phyloP scores from a whole-genome alignment of 2,113 vertebrate genomes.

The Triplophysa rosa region DNA sequence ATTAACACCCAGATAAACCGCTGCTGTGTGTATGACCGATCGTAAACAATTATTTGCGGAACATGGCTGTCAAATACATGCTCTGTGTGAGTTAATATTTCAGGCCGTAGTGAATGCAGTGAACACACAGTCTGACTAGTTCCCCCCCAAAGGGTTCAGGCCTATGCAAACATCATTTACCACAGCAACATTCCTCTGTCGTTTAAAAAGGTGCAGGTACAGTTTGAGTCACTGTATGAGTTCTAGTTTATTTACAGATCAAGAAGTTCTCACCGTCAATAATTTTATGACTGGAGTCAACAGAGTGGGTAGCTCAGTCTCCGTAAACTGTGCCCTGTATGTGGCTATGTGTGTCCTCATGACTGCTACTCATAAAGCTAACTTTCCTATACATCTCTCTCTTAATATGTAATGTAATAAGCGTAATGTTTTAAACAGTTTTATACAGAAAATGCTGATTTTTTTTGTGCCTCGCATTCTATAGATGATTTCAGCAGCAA shows the following conservation, averaged over 20 bases:
- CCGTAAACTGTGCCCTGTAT: background rate
- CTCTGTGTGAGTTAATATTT: slow-evolving; percentile 37
- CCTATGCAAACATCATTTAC: slow-evolving; percentile 36
- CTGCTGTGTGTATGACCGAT: background rate
- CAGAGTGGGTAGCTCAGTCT: background rate
- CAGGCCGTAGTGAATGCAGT: background rate
- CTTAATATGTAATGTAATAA: too few relatives aligned
- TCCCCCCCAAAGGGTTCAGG: slow-evolving; percentile 15
- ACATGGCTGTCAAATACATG: slow-evolving; percentile 11
- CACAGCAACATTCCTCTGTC: slow-evolving; percentile 30
- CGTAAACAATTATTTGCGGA: slow-evolving; percentile 44
- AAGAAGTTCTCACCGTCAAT: slow-evolving; percentile 34
- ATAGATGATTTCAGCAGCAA: too few relatives aligned
- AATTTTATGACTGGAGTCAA: slow-evolving; percentile 18
- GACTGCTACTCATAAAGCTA: too few relatives aligned
- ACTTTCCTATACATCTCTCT: too few relatives aligned
- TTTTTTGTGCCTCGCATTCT: too few relatives aligned
- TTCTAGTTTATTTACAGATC: slow-evolving; percentile 34
- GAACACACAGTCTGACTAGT: slow-evolving; percentile 23
- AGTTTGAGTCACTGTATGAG: slow-evolving; percentile 33
- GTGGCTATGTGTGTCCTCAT: background rate
- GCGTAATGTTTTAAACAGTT: too few relatives aligned
- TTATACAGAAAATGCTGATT: too few relatives aligned
- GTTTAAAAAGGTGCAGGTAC: slow-evolving; percentile 2
- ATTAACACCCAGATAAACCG: slow-evolving; percentile 42